phyloP scores from a whole-genome alignment of 2,113 vertebrate species.

The Leptobrachium ailaonicum region DNA sequence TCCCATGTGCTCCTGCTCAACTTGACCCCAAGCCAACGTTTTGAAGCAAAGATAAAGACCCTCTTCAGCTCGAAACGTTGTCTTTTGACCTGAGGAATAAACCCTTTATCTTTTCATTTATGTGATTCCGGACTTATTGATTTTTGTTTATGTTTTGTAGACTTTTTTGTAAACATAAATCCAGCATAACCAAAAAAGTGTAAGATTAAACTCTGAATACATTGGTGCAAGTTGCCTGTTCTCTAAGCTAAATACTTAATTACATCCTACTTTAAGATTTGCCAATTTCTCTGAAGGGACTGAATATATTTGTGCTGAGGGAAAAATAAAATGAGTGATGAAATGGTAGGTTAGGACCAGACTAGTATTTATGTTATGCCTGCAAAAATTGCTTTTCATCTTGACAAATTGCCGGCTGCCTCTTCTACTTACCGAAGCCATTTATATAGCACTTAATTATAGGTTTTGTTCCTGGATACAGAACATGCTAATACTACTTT shows the following conservation, averaged over 20 bases:
- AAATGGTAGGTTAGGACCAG: background rate
- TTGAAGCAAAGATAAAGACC: too few relatives aligned
- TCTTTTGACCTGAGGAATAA: too few relatives aligned
- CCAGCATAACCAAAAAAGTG: too few relatives aligned
- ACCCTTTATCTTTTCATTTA: too few relatives aligned
- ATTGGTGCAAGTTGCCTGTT: background rate
- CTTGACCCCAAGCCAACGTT: too few relatives aligned
- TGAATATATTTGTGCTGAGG: slow-evolving; percentile 1
- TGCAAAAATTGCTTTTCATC: slow-evolving; percentile 9
- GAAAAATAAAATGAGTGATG: background rate
- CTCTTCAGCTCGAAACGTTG: too few relatives aligned
- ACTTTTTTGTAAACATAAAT: too few relatives aligned
- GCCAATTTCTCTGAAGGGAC: background rate
- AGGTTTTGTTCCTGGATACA: slow-evolving; percentile 1
- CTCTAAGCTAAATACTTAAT: background rate
- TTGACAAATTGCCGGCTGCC: background rate
- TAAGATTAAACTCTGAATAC: background rate
- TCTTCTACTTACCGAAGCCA: slow-evolving; percentile 1
- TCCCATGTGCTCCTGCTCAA: too few relatives aligned
- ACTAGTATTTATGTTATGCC: slow-evolving; percentile 5
- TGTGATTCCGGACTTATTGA: too few relatives aligned
- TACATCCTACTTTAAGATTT: background rate
- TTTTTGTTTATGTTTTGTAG: too few relatives aligned
- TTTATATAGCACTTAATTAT: slow-evolving; percentile 12
- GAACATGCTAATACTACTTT: slow-evolving; percentile 7